phyloP scores from a whole-genome alignment of 2,888 invertebrate species.

The Cynaeus angustus region DNA sequence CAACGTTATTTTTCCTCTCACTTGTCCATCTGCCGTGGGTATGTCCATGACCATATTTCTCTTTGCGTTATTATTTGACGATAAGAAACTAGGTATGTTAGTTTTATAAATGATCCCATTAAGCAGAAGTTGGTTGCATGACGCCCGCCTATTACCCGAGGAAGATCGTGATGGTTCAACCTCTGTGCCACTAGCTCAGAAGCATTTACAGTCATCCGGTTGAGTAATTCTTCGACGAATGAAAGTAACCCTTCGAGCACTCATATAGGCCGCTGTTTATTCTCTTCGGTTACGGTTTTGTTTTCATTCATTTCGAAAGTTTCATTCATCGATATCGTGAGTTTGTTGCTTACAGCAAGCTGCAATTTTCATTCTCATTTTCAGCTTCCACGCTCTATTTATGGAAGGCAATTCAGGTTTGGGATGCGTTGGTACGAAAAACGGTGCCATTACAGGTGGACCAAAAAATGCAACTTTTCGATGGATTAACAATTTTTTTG shows the following conservation, averaged over 20 bases:
- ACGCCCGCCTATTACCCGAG: slow-evolving; percentile 55
- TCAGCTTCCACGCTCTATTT: no score
- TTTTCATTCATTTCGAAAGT: slow-evolving; percentile 44
- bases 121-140: slow-evolving; percentile 55
- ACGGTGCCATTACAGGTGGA: no score
- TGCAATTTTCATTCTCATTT: background rate
- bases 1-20: background rate
- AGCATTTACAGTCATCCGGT: slow-evolving; percentile 52
- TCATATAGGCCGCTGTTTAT: slow-evolving; percentile 14
- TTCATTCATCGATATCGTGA: slow-evolving; percentile 22
- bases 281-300: slow-evolving; percentile 18
- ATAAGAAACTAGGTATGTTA: slow-evolving; percentile 46
- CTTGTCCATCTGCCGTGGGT: background rate
- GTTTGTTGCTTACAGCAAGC: background rate
- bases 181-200: slow-evolving; percentile 56
- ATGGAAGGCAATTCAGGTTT: no score
- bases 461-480: no score
- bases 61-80: slow-evolving; percentile 29
- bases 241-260: slow-evolving; percentile 46
- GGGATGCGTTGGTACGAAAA: no score
- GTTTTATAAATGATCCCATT: slow-evolving; percentile 56
- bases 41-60: slow-evolving; percentile 3
- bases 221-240: slow-evolving; percentile 42
- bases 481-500: no score
- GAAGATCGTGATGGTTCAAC: slow-evolving; percentile 56